Percentiles rank a stretch among this genome's conserved stretches.
These are phyloP conservation scores for Meleagris gallopavo DNA, from an alignment of 2,113 vertebrate species.

Conservation along the genomic window DNA sequence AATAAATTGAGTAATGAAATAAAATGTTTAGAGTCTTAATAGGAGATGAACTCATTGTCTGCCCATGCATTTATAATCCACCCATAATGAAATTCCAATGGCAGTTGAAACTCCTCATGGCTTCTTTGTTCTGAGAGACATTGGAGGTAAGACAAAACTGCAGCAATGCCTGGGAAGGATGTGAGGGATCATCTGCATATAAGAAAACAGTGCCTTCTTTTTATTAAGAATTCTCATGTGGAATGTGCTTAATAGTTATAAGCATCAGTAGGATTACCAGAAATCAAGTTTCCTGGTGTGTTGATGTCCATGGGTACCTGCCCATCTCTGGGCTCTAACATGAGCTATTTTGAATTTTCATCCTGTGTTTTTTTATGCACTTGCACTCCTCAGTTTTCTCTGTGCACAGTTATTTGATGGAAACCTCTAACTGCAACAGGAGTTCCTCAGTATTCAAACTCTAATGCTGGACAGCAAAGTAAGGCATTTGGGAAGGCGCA, in stretches of 20 bases:
- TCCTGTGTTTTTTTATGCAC: not conserved
- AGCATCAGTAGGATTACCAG: not conserved
- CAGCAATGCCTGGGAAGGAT: rapidly evolving
- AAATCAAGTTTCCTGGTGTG: not conserved
- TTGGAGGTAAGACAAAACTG: not conserved
- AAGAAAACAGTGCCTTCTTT: not conserved
- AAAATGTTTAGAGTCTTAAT: not conserved
- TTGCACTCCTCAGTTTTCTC: not conserved
- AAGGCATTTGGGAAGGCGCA: not conserved
- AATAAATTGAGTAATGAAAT: not conserved
- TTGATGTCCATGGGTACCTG: not conserved
- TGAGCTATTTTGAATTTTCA: not conserved
- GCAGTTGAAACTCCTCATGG: not conserved
- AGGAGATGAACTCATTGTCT: not conserved
- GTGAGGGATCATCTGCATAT: not conserved
- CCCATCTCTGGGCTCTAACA: not conserved
- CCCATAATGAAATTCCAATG: not conserved
- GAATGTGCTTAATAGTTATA: not conserved
- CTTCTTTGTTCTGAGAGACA: not conserved
- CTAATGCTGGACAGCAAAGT: not conserved
- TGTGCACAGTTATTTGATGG: not conserved
- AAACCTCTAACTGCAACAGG: not conserved
- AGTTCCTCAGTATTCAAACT: not conserved
- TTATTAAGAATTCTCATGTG: not conserved
- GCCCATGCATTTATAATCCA: not conserved